Percentiles rank a stretch among this genome's conserved stretches.
phyloP scores from a whole-genome alignment of 1,140 invertebrate genomes.

The Scaptodrosophila lebanonensis region DNA sequence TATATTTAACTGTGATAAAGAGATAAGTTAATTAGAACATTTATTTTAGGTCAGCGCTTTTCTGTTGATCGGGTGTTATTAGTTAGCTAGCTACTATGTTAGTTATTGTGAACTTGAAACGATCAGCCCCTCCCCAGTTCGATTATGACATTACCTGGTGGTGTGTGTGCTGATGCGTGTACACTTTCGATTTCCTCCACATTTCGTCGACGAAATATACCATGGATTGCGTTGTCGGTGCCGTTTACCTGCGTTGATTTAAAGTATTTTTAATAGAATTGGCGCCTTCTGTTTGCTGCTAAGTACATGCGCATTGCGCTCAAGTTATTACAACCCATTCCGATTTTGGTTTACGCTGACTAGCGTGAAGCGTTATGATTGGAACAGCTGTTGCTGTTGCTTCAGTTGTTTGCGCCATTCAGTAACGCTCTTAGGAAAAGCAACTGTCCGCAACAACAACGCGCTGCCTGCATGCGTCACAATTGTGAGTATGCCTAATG shows the following conservation, averaged over 20 bases:
- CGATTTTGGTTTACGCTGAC: conserved; percentile 14
- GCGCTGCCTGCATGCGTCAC: conserved; percentile 33
- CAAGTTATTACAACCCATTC: conserved; percentile 5
- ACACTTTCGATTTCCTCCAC: conserved; percentile 64
- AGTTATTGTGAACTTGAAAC: too few relatives aligned
- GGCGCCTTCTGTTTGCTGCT: not conserved
- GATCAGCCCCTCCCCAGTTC: too few relatives aligned
- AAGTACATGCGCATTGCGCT: not conserved
- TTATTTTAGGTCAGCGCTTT: too few relatives aligned
- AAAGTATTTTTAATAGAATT: too few relatives aligned
- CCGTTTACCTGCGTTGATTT: conserved; percentile 63
- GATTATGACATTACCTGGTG: conserved; percentile 54
- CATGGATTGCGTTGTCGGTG: conserved; percentile 62
- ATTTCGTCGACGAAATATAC: conserved; percentile 65
- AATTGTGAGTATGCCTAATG: conserved; percentile 11
- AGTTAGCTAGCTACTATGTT: too few relatives aligned
- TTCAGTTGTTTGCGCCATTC: conserved; percentile 33
- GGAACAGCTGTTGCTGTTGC: conserved; percentile 35
- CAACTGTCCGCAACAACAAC: conserved; percentile 1
- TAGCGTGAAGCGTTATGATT: conserved; percentile 6
- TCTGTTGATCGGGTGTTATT: too few relatives aligned
- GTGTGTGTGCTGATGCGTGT: conserved; percentile 37
- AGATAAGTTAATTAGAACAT: not conserved
- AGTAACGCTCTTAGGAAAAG: not conserved
- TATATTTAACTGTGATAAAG: conserved; percentile 25